These are phyloP conservation scores for Ennomos erosarius DNA, from an alignment of 2,888 invertebrate genomes.

Conservation along the genomic window DNA sequence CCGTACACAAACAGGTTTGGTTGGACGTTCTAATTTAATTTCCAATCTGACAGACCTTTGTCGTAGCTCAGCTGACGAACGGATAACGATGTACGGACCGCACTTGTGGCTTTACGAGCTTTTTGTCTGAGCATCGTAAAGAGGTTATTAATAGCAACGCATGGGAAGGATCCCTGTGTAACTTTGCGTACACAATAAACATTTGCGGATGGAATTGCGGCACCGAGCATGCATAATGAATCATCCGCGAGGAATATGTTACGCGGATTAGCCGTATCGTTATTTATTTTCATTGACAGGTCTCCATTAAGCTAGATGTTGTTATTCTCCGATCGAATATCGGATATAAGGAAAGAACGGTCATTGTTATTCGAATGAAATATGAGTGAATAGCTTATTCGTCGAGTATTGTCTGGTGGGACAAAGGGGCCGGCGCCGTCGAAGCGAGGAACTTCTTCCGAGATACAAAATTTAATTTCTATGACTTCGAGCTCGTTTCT, in stretches of 20 bases:
- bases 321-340: conserved; percentile 63
- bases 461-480: conserved; percentile 77
- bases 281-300: conserved; percentile 44
- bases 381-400: conserved; percentile 69
- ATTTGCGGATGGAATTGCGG: conserved; percentile 51
- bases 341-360: conserved; percentile 66
- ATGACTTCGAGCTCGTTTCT: conserved; percentile 68
- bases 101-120: conserved; percentile 56
- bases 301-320: conserved; percentile 44
- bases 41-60: conserved; percentile 71
- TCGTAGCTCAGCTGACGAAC: conserved; percentile 61
- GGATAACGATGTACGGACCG: conserved; percentile 62
- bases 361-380: conserved; percentile 75
- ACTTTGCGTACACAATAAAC: conserved; percentile 57
- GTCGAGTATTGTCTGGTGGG: conserved; percentile 65
- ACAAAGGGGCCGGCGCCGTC: conserved; percentile 63
- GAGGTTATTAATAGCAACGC: conserved; percentile 66
- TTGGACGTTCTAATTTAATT: conserved; percentile 74
- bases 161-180: conserved; percentile 60
- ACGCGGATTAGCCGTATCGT: conserved; percentile 36
- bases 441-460: conserved; percentile 61
- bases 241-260: conserved; percentile 40
- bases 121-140: conserved; percentile 64
- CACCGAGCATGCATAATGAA: conserved; percentile 47
- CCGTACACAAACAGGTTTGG: conserved; percentile 65